Conservation (phyloP, 2,113 vertebrate genomes). For the Chamaea fasciata region DNA sequence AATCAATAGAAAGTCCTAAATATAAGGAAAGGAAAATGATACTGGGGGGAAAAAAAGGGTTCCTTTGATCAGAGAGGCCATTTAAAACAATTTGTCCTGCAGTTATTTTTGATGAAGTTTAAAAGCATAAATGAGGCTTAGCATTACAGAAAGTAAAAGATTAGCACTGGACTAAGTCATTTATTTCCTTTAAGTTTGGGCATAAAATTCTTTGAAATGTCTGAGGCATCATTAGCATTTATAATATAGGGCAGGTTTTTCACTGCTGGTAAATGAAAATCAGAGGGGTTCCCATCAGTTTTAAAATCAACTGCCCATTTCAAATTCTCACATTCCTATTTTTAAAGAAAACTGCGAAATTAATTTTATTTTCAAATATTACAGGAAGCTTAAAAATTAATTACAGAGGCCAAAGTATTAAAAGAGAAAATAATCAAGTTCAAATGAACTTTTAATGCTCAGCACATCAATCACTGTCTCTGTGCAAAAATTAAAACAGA, state of each 20-base stretch:
- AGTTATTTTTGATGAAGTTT: slow-evolving; percentile 51
- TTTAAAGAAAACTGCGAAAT: neutral
- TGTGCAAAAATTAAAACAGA: neutral
- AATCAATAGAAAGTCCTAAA: slow-evolving; percentile 11
- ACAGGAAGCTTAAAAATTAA: neutral
- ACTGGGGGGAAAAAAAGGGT: neutral
- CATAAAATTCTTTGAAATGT: slow-evolving; percentile 29
- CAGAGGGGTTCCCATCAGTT: neutral
- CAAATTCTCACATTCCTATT: neutral
- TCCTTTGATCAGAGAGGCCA: slow-evolving; percentile 6
- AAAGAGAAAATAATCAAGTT: neutral
- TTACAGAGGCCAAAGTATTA: neutral
- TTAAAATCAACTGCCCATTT: neutral
- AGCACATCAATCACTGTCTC: neutral
- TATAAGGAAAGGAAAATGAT: neutral
- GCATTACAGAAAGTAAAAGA: neutral
- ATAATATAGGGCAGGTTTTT: neutral
- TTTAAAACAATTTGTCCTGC: slow-evolving; percentile 25
- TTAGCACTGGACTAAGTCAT: neutral
- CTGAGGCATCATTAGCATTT: slow-evolving; percentile 21
- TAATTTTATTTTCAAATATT: neutral
- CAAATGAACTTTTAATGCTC: neutral
- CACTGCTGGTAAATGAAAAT: neutral
- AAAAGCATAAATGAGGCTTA: slow-evolving; percentile 26
- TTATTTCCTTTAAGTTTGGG: slow-evolving; percentile 10